These are phyloP conservation scores for Escarpia spicata DNA, from an alignment of 2,888 invertebrate species.

Conservation along the genomic window DNA sequence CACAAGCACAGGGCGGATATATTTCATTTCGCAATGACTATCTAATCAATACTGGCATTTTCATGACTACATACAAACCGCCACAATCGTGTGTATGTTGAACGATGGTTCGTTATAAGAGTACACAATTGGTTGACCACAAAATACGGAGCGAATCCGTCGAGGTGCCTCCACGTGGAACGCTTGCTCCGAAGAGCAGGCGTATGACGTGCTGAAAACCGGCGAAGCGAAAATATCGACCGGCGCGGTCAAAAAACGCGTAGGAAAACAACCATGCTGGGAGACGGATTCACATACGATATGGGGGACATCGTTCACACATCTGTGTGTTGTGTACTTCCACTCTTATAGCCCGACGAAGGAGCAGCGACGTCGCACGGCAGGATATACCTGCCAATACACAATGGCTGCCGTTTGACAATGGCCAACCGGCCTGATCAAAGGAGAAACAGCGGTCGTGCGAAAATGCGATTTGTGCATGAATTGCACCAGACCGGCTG, in stretches of 20 bases:
- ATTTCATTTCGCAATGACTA: neutral
- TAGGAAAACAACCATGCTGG: neutral
- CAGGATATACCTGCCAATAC: neutral
- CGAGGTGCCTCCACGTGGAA: neutral
- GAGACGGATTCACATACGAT: neutral
- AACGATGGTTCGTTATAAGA: neutral
- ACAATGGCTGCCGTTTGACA: neutral
- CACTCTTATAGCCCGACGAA: neutral
- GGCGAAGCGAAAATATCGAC: constrained; percentile 5
- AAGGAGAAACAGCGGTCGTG: neutral
- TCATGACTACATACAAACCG: neutral
- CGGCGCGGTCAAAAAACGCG: neutral
- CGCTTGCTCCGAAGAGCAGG: neutral
- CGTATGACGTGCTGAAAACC: neutral
- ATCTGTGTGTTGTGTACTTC: neutral
- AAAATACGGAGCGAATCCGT: neutral
- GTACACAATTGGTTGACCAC: neutral
- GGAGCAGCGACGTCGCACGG: neutral
- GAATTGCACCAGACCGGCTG: neutral
- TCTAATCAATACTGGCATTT: neutral
- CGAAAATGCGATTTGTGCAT: neutral
- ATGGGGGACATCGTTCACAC: neutral
- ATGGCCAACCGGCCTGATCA: neutral
- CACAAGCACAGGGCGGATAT: neutral
- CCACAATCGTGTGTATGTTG: neutral